A percentile compares a stretch with the other conserved stretches of the same genome.
These are phyloP conservation scores for Oreocharis arfaki DNA, from an alignment of 2,113 vertebrate species.

Conservation along the genomic window DNA sequence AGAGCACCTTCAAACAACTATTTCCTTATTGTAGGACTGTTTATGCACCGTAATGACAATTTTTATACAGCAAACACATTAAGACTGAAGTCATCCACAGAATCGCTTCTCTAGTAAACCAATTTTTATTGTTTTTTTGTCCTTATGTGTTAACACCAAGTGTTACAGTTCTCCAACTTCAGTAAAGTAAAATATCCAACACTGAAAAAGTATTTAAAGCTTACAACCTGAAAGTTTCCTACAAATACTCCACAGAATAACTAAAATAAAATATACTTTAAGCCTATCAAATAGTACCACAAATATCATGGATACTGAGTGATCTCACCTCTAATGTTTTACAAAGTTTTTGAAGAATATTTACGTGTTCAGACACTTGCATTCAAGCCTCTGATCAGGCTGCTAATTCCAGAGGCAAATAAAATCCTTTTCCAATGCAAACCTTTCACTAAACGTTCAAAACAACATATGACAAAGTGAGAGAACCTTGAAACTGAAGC, in stretches of 20 bases:
- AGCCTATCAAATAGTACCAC: neutral
- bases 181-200: neutral
- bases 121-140: neutral
- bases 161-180: neutral
- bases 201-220: neutral
- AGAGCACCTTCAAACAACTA: neutral
- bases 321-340: neutral
- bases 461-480: neutral
- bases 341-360: neutral
- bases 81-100: neutral
- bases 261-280: neutral
- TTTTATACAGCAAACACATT: neutral
- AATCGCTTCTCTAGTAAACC: neutral
- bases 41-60: neutral
- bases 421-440: neutral
- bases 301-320: neutral
- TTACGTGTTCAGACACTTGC: fast-evolving
- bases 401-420: neutral
- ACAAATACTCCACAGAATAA: neutral
- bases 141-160: neutral
- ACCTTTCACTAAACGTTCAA: neutral
- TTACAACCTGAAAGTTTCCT: neutral
- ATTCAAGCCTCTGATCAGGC: neutral
- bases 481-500: neutral
- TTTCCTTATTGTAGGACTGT: neutral